Evolutionary conservation across 2,888 invertebrate species (phyloP).

Genomic region (Caenorhabditis drosophilae): DNA sequence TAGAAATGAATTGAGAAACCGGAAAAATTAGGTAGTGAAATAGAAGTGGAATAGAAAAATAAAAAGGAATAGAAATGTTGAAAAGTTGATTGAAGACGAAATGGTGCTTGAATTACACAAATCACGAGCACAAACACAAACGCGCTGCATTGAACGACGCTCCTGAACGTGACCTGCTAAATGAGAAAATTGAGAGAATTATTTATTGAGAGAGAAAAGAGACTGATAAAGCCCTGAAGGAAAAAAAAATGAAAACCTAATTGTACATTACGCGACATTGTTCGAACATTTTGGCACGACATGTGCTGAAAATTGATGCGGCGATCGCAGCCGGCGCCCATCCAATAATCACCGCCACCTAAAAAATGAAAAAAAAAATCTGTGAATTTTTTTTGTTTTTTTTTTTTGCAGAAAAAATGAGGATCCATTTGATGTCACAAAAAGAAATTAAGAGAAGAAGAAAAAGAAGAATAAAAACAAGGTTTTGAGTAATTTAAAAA

Average conservation of each 20-base stretch:
- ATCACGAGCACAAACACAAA: constrained; percentile 59
- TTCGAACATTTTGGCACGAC: constrained; percentile 59
- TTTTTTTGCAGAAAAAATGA: too few relatives aligned
- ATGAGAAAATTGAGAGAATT: background rate
- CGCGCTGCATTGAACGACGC: constrained; percentile 58
- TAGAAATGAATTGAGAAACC: too few relatives aligned
- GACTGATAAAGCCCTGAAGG: background rate
- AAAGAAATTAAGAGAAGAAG: too few relatives aligned
- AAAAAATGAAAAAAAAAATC: constrained; percentile 11
- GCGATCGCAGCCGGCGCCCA: constrained; percentile 64
- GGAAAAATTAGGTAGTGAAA: too few relatives aligned
- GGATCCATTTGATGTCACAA: too few relatives aligned
- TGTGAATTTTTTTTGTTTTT: background rate
- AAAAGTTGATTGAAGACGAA: too few relatives aligned
- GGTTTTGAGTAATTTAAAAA: background rate
- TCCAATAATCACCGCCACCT: constrained; percentile 61
- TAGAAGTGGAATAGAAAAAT: too few relatives aligned
- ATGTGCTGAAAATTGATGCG: constrained; percentile 59
- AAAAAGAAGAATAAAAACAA: too few relatives aligned
- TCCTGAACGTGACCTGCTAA: constrained; percentile 54
- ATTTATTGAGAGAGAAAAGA: background rate
- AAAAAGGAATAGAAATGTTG: too few relatives aligned
- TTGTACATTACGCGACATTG: constrained; percentile 56
- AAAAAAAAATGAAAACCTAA: constrained; percentile 28
- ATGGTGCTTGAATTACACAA: constrained; percentile 49